Base-by-base conservation (phyloP, 1,140 invertebrate species). In the Eueides isabella region DNA sequence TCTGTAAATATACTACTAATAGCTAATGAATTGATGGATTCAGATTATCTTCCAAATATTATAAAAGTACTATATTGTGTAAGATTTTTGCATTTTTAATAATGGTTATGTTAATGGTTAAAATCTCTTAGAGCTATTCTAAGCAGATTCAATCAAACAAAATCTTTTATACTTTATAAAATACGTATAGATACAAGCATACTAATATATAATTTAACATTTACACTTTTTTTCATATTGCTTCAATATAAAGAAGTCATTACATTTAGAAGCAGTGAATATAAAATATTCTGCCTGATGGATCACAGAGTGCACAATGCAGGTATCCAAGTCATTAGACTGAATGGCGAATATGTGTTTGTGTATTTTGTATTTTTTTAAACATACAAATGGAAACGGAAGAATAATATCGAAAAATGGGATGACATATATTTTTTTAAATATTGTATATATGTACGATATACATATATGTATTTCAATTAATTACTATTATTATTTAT, bases 211-310 rank as follows among this genome's bases (percentile, higher is more conserved):
- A 38, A 16, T 38, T 14, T 38, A n/a, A 5, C 12, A 38, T 38
- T 38, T 0, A 35, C 14, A 14, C 5, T 14, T 14, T 14, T 38
- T 38, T 38, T 38, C 11, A 0, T 38, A 38, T 38, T 14, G 35
- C 35, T 35, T 38, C 11, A 16, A 38, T 38, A 38, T 14, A 38
- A 38, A 38, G 35, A 38, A 38, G 35, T 16, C 41, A 44, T 44
- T 44, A 19, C 19, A 44, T 44, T 44, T 44, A 44, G 16, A 44
- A 44, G n/a, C 41, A 44, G 41, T 44, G n/a, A 44, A 44, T 44
- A 19, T 19, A 44, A 44, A 44, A 44, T 2, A 44, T 9, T 44
- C 35, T 14, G 14, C 35, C 1, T 44, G 14, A 44, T 44, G n/a
- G 41, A 44, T 44, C n/a, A 19, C n/a, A 44, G 6, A 4, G 14